Evolutionary conservation across 2,797 vertebrate species (phyloP).

Genomic region (Acrossocheilus fasciatus): DNA sequence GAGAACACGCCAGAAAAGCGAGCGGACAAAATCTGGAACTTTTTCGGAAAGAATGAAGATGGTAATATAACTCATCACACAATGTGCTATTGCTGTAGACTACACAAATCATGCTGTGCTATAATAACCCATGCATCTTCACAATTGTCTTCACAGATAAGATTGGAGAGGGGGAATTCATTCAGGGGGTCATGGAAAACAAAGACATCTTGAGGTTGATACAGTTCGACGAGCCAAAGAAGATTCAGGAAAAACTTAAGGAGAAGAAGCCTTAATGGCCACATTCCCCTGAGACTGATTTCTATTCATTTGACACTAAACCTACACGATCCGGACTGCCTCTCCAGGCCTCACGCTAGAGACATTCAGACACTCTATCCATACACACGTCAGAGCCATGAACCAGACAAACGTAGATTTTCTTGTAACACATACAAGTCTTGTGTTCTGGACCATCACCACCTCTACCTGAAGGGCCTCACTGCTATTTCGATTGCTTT

Average conservation of each 20-base stretch:
- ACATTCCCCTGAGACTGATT: slow-evolving; percentile 61
- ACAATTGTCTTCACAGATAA: slow-evolving; percentile 79
- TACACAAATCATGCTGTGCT: background rate
- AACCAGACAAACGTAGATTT: slow-evolving; percentile 4
- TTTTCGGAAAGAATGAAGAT: slow-evolving; percentile 88
- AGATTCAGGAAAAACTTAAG: slow-evolving; percentile 84
- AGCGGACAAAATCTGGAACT: slow-evolving; percentile 88
- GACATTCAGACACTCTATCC: background rate
- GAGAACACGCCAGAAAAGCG: slow-evolving; percentile 92
- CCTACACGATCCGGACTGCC: slow-evolving; percentile 44
- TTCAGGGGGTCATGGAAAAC: slow-evolving; percentile 89
- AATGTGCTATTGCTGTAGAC: background rate
- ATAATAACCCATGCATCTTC: background rate
- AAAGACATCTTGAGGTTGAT: slow-evolving; percentile 90
- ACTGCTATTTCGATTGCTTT: slow-evolving; percentile 28
- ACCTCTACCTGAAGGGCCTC: background rate
- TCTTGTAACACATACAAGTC: background rate
- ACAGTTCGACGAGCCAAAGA: slow-evolving; percentile 89
- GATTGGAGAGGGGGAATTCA: slow-evolving; percentile 89
- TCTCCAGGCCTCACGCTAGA: slow-evolving; percentile 46
- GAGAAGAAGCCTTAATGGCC: slow-evolving; percentile 80
- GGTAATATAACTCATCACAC: slow-evolving; percentile 75
- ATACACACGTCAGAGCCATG: background rate
- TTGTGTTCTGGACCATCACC: background rate
- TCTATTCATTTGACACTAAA: slow-evolving; percentile 57